phyloP scores from a whole-genome alignment of 2,888 invertebrate genomes.

The Chloroclystis v-ata region DNA sequence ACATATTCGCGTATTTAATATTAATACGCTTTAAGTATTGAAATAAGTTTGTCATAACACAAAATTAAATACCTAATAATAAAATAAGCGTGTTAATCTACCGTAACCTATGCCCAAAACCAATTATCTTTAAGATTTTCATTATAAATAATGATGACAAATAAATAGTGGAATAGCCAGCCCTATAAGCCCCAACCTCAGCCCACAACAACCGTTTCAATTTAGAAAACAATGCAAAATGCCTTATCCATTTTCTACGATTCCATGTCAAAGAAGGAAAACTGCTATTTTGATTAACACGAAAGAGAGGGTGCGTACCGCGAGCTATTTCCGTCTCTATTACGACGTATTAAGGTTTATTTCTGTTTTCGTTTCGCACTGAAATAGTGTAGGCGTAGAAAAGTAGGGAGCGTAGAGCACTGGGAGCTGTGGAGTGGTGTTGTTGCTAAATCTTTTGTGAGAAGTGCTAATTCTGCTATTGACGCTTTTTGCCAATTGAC shows the following conservation, averaged over 20 bases:
- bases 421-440: conserved; percentile 59
- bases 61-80: no score
- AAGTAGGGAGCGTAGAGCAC: conserved; percentile 74
- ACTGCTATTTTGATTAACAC: conserved; percentile 77
- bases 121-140: no score
- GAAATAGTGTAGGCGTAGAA: conserved; percentile 77
- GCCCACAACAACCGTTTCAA: conserved; percentile 69
- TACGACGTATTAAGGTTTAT: conserved; percentile 46
- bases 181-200: conserved; percentile 36
- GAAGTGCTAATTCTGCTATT: conserved; percentile 3
- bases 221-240: conserved; percentile 69
- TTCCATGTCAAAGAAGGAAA: conserved; percentile 75
- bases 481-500: background rate
- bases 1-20: no score
- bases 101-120: no score
- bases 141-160: no score
- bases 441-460: conserved; percentile 39
- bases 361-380: conserved; percentile 52
- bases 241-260: conserved; percentile 76
- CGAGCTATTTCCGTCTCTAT: conserved; percentile 45
- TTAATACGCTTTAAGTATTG: no score
- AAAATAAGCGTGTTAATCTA: no score
- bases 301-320: conserved; percentile 66
- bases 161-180: background rate
- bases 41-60: no score